Evolutionary conservation across 2,113 vertebrate species (phyloP), one percentile per base, ranked within the genome.

Genomic region (Bos indicus): DNA sequence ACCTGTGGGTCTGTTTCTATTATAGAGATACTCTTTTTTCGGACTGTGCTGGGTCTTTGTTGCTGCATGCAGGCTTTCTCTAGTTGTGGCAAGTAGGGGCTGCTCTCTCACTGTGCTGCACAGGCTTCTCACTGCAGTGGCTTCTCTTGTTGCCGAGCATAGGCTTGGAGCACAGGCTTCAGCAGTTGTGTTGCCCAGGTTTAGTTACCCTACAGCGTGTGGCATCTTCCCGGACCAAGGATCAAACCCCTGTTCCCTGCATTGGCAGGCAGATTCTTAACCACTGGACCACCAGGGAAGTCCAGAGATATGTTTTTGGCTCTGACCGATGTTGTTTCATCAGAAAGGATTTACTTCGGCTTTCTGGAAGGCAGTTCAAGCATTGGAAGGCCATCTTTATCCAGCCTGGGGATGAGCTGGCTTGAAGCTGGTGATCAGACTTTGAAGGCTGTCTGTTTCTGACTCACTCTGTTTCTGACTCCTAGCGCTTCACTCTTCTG

Each of bases 341-440:
- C 91, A 57, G 10, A 84, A 93, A 95, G 91, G 88, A 91, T 91
- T 97, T 94, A 97, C 88, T 90, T 83, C 85, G 85, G 91, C 86
- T 97, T 84, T 96, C 96, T 28, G 52, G 90, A 96, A 97, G 85
- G 91, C 88, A 4, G 46, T 52, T 25, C 3, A 28, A 36, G 86
- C 30, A 28, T 54, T 2, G 4, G 83, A 96, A 95, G 88, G 90
- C 94, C 88, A 57, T 51, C 60, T 71, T 43, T 51, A 77, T 88
- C 93, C 86, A 30, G 95, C 36, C 94, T 64, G 78, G 90, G 80
- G 78, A 64, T 59, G 96, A 87, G 96, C 62, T 40, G 48, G 36
- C 64, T 43, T 52, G 94, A 40, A 1, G 46, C 89, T 40, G 82
- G 90, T 57, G 46, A 57, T 33, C 78, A 28, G 88, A 62, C 25